These are phyloP conservation scores for human DNA, from an alignment of 2,113 vertebrate species.

Conservation along the genomic window DNA sequence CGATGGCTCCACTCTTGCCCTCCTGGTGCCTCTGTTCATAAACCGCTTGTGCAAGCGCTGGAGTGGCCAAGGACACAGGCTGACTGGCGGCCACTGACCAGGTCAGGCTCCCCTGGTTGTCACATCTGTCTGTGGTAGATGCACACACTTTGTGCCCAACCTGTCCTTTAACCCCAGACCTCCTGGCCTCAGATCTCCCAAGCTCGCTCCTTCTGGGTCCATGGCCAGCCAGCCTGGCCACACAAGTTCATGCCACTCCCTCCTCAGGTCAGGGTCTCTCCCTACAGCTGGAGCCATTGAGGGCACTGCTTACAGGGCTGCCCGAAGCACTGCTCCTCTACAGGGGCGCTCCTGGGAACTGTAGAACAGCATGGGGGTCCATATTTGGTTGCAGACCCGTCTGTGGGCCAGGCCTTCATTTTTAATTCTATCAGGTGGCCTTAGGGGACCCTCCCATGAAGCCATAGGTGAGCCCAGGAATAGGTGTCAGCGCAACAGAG, in stretches of 20 bases:
- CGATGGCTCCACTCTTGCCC: not conserved
- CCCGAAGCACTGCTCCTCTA: not conserved
- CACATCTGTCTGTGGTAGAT: not conserved
- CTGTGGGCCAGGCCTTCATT: not conserved
- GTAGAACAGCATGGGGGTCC: not conserved
- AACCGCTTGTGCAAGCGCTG: fast-evolving
- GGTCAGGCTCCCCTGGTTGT: not conserved
- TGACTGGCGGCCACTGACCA: not conserved
- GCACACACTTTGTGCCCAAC: not conserved
- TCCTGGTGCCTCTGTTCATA: not conserved
- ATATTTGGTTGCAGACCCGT: not conserved
- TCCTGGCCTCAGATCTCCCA: not conserved
- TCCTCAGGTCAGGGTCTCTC: not conserved
- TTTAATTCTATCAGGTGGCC: too few species aligned
- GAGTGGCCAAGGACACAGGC: not conserved
- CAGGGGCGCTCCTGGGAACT: not conserved
- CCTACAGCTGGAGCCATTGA: not conserved
- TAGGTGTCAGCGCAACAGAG: not conserved
- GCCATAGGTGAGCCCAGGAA: not conserved
- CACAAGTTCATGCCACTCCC: not conserved
- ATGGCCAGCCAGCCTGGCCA: not conserved
- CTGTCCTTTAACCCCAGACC: not conserved
- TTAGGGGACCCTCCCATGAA: not conserved
- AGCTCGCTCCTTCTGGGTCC: not conserved
- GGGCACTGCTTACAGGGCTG: not conserved